Percentiles rank a stretch among this genome's conserved stretches.
These are phyloP conservation scores for Potorous gilbertii DNA, from an alignment of 2,797 vertebrate genomes.

Conservation along the genomic window DNA sequence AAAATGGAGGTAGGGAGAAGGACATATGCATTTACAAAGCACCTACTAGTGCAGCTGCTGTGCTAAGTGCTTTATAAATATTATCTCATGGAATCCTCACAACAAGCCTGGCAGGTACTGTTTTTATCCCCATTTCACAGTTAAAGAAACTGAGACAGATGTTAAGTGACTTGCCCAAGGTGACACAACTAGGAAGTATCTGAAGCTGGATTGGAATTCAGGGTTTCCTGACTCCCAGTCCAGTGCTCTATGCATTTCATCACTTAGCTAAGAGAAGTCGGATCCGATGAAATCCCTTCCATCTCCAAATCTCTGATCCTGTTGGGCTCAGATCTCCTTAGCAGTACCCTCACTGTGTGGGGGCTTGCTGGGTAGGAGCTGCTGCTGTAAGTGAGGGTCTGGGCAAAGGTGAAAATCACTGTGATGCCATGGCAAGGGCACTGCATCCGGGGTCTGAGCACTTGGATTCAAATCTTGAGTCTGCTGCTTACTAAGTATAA, in stretches of 20 bases:
- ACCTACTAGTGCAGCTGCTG: neutral
- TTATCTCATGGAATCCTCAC: neutral
- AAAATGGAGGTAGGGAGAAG: neutral
- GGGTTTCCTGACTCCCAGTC: neutral
- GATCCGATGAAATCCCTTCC: neutral
- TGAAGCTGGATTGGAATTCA: neutral
- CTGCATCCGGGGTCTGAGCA: no score
- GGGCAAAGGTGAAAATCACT: neutral
- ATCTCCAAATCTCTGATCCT: neutral
- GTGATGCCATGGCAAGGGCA: neutral
- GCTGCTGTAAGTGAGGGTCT: neutral
- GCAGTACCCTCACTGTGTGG: neutral
- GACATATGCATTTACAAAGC: neutral
- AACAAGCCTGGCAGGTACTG: neutral
- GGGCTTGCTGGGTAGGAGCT: neutral
- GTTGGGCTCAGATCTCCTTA: no score
- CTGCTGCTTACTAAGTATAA: no score
- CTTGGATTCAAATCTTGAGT: no score
- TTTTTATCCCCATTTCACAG: neutral
- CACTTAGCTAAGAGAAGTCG: neutral
- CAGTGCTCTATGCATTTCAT: neutral
- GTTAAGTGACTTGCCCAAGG: neutral
- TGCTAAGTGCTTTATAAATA: neutral
- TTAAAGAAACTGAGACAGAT: constrained; percentile 4
- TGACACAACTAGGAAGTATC: neutral